phyloP scores from a whole-genome alignment of 2,797 vertebrate species.

The Simalia tracyae region DNA sequence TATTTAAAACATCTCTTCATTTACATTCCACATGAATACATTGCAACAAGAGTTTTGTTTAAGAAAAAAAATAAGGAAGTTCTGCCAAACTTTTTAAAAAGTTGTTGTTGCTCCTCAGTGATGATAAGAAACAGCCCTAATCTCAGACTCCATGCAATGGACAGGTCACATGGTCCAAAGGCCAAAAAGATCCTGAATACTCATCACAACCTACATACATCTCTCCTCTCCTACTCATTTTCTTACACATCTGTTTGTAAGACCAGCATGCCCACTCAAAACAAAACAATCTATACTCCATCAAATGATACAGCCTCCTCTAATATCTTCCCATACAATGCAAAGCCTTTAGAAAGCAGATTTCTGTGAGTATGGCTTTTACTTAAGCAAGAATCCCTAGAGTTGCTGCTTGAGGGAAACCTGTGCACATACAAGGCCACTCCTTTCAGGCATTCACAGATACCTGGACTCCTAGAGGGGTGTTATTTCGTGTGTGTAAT shows the following conservation, averaged over 20 bases:
- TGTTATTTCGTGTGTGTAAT: not conserved
- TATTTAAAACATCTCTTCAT: slow-evolving; percentile 65
- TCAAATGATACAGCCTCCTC: too few relatives aligned
- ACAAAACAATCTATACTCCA: too few relatives aligned
- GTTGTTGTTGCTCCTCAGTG: not conserved
- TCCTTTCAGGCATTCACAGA: not conserved
- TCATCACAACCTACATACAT: not conserved
- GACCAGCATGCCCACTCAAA: not conserved
- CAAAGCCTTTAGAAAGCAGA: too few relatives aligned
- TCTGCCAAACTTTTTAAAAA: not conserved
- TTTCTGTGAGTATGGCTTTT: too few relatives aligned
- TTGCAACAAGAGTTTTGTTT: slow-evolving; percentile 53
- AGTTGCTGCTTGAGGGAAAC: not conserved
- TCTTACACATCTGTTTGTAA: not conserved
- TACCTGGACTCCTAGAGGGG: not conserved
- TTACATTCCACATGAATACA: slow-evolving; percentile 61
- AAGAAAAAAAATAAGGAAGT: not conserved
- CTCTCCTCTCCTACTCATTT: not conserved
- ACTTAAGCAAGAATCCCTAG: too few relatives aligned
- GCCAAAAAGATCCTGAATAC: not conserved
- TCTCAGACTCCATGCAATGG: not conserved
- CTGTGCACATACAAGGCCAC: not conserved
- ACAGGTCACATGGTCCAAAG: not conserved
- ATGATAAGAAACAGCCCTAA: not conserved
- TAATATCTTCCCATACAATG: too few relatives aligned